Evolutionary conservation across 2,113 vertebrate genomes (phyloP).

Genomic region (Hemichromis elongatus): DNA sequence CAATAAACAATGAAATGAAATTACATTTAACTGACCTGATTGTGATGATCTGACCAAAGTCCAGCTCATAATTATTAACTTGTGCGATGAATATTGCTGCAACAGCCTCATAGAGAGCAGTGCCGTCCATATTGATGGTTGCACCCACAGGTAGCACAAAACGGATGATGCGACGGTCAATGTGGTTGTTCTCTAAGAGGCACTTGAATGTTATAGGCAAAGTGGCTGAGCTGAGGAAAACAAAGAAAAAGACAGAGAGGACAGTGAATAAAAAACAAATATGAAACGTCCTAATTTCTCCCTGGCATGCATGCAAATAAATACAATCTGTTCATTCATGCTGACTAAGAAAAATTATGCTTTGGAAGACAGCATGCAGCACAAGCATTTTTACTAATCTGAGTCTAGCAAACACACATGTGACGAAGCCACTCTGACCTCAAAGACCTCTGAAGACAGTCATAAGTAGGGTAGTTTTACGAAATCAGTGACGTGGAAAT

Average conservation of each 20-base stretch:
- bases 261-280: not conserved
- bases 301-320: not conserved
- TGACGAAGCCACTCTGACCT: not conserved
- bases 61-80: slow-evolving; percentile 95
- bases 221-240: slow-evolving; percentile 85
- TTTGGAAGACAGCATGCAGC: not conserved
- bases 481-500: not conserved
- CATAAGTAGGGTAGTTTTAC: not conserved
- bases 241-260: not conserved
- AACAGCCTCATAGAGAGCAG: slow-evolving; percentile 92
- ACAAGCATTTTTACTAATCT: not conserved
- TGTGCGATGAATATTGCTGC: slow-evolving; percentile 97
- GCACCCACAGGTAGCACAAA: slow-evolving; percentile 94
- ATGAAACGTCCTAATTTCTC: not conserved
- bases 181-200: slow-evolving; percentile 96
- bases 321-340: not conserved
- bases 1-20: not conserved
- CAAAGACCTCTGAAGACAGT: not conserved
- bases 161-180: slow-evolving; percentile 91
- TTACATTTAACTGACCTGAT: slow-evolving; percentile 80
- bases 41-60: slow-evolving; percentile 96
- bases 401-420: not conserved
- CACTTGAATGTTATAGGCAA: slow-evolving; percentile 99
- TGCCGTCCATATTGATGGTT: slow-evolving; percentile 98
- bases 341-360: not conserved